These are phyloP conservation scores for Galagoides demidoff DNA, from an alignment of 2,797 vertebrate species.

Conservation along the genomic window DNA sequence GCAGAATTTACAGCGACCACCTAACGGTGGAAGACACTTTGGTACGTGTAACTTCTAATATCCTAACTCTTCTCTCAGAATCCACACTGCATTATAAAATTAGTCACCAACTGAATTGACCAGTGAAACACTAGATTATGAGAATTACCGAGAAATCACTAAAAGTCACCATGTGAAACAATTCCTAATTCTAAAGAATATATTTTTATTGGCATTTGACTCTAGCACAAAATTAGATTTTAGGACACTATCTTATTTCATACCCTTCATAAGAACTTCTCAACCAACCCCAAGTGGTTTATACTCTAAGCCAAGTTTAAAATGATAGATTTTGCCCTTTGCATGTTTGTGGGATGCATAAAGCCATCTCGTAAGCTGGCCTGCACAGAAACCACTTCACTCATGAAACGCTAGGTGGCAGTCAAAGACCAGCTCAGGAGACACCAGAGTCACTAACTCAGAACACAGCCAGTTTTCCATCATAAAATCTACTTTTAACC, in stretches of 20 bases:
- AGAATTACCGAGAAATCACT: neutral
- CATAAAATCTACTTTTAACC: too few relatives aligned
- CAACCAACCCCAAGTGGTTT: too few relatives aligned
- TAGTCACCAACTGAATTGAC: neutral
- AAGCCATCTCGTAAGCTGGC: neutral
- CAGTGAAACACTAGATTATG: neutral
- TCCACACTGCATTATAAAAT: neutral
- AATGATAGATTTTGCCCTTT: neutral
- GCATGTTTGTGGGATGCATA: neutral
- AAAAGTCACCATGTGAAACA: neutral
- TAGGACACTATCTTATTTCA: neutral
- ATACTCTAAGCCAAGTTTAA: neutral
- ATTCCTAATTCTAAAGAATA: neutral
- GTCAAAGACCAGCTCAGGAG: constrained; percentile 54
- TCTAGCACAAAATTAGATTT: neutral
- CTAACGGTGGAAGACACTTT: fast-evolving
- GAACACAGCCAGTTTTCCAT: too few relatives aligned
- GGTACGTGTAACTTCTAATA: neutral
- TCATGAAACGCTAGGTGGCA: constrained; percentile 84
- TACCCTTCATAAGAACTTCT: neutral
- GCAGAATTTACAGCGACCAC: neutral
- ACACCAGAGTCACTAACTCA: neutral
- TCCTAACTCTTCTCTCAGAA: neutral
- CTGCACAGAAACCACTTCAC: neutral
- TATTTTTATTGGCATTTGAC: neutral